Evolutionary conservation across 2,888 invertebrate species (phyloP), one percentile per base, ranked within the genome.

Genomic region (Xestia sexstrigata): DNA sequence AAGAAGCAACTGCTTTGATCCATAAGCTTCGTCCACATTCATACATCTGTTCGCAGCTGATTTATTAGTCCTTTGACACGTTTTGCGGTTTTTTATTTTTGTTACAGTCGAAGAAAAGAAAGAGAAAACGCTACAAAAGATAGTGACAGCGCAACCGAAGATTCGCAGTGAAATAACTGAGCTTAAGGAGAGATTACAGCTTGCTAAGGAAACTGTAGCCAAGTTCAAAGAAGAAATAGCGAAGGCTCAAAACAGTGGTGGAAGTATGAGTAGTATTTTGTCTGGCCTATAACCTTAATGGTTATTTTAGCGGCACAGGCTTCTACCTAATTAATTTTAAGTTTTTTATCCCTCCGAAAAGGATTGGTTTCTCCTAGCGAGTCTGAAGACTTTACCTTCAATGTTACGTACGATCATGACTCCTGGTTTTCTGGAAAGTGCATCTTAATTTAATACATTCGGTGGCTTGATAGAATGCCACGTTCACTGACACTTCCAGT

Each of bases 81-180:
- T 60, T 55, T 63, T 30, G 81, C 47, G 74, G 66, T 52, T 60
- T 45, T 77, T 11, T 63, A 6, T 88, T 98, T 52, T 26, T 81
- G 78, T 79, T 79, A 39, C 95, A 99, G 99, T 99, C 97, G 99
- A 99, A 95, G 98, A 98, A 17, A 98, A 98, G 90, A 99, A 99
- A 92, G 98, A 98, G 68, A 98, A 98, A 88, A 98, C 98, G 0
- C 92, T 98, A 74, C 98, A 98, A 89, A 97, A 97, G 74, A 98
- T 99, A 88, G 93, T 98, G 62, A 97, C 97, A 55, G 98, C 98
- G 0, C 98, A 98, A 92, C 97, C 97, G 49, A 99, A 98, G 93
- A 98, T 99, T 3, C 97, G 98, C 81, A 95, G 96, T 52, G 99
- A 99, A 93, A 99, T 99, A 74, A 95, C 97, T 3, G 98, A 98